A percentile compares a stretch with the other conserved stretches of the same genome.
Conservation (phyloP, 37 sponge, comb jelly and placozoan genomes). For the Cladorhizidae sp. region DNA sequence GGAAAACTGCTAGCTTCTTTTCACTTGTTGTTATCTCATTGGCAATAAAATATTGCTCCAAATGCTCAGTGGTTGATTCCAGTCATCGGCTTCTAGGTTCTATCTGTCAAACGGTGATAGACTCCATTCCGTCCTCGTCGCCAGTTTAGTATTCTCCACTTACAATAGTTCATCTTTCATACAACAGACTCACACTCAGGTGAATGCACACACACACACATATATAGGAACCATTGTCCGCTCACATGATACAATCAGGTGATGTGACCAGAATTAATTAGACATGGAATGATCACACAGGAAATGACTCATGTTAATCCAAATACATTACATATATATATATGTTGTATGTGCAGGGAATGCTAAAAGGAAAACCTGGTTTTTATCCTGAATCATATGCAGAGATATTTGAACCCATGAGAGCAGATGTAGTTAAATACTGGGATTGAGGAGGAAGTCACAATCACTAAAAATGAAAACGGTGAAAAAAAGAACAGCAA, state of each 20-base stretch:
- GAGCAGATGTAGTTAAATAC: background rate
- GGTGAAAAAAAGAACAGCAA: background rate
- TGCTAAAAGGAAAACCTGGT: conserved; percentile 14
- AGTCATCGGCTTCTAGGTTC: background rate
- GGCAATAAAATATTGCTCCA: conserved; percentile 14
- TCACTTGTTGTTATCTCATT: background rate
- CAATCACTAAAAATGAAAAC: background rate
- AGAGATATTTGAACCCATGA: conserved; percentile 6
- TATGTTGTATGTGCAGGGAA: conserved; percentile 19
- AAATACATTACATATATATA: too few species aligned
- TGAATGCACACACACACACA: too few species aligned
- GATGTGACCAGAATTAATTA: too few species aligned
- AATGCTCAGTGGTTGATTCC: background rate
- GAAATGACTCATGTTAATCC: too few species aligned
- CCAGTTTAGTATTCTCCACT: background rate
- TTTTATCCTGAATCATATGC: conserved; percentile 28
- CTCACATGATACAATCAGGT: too few species aligned
- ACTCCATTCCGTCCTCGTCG: background rate
- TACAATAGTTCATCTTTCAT: too few species aligned
- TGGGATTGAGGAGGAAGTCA: too few species aligned
- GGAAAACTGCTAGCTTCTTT: conserved; percentile 14
- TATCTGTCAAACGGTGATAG: background rate
- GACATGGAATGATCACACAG: too few species aligned
- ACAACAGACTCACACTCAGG: too few species aligned
- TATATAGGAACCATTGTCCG: too few species aligned